Base-by-base conservation (phyloP, 1,140 invertebrate species). In the Drosophila ambigua region DNA sequence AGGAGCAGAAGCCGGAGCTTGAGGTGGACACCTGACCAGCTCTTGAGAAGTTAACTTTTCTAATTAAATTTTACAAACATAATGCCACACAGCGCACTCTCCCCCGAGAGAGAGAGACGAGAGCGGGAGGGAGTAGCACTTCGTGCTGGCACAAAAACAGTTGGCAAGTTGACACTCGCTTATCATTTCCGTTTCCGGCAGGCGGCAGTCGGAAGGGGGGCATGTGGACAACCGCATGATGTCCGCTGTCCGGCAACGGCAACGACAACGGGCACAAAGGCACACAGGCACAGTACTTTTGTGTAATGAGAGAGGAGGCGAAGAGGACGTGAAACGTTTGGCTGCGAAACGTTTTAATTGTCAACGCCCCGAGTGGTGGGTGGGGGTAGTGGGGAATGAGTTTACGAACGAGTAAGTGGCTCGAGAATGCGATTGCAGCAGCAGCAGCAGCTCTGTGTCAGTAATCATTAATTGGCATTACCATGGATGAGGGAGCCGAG, bases 101-200 rank as follows among this genome's bases (percentile, higher is more conserved):
- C 23, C 43, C 35, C 43, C 20, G 11, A 3, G 26, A 44, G 11
- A 20, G 35, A 35, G 16, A 58, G 55, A 72, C 60, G 6, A n/a
- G 23, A 2, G 20, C 4, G 26, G 16, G 11, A 2, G 43, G 54
- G 5, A 9, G n/a, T 24, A 43, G 44, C 44, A 31, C 4, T 35
- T 35, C 31, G 11, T 13, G 45, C 31, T 53, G 39, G 64, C 35
- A 39, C 13, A 66, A 76, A 72, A 72, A 72, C 68, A 61, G 73
- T 82, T 82, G 68, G 74, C 79, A 82, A 82, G 68, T 82, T 82
- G 79, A 82, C 79, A 77, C 73, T 82, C 69, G 79, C 79, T 82
- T 82, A 82, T 82, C 79, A 82, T 65, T 82, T 82, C 79, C 79
- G 79, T 82, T 82, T 82, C 79, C 79, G 79, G 79, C 79, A 77